Conservation (phyloP, 2,888 invertebrate genomes). For the Epicampocera succincta region DNA sequence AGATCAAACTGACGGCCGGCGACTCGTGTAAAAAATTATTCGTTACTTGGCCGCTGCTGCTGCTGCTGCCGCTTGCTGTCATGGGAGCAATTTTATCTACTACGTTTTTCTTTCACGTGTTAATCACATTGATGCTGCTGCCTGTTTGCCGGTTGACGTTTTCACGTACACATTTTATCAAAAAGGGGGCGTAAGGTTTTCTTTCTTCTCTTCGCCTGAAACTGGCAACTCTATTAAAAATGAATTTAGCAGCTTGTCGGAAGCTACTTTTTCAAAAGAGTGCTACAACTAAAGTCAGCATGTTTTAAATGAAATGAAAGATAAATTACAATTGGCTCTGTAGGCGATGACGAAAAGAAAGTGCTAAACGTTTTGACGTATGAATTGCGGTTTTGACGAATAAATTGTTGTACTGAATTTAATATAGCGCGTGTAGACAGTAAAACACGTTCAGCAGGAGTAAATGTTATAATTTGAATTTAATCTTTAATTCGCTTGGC, state of each 20-base stretch:
- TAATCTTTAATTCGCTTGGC: neutral
- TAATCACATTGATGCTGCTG: slow-evolving; percentile 35
- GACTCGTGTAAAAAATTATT: slow-evolving; percentile 25
- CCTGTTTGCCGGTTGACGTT: slow-evolving; percentile 35
- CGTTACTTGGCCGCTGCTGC: slow-evolving; percentile 10
- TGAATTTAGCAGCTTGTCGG: slow-evolving; percentile 56
- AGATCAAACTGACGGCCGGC: slow-evolving; percentile 32
- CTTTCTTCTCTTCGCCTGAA: neutral
- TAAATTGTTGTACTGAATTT: neutral
- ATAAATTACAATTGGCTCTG: slow-evolving; percentile 29
- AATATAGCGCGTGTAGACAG: too few species aligned
- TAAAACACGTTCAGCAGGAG: too few species aligned
- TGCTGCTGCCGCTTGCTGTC: slow-evolving; percentile 7
- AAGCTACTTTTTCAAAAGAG: slow-evolving; percentile 22
- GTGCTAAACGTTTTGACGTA: slow-evolving; percentile 33
- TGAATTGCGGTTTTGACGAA: slow-evolving; percentile 27
- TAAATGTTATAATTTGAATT: too few species aligned
- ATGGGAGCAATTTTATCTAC: slow-evolving; percentile 37
- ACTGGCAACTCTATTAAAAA: slow-evolving; percentile 61
- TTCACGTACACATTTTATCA: slow-evolving; percentile 44
- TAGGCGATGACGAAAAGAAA: slow-evolving; percentile 34
- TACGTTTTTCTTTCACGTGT: slow-evolving; percentile 26
- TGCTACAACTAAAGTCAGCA: slow-evolving; percentile 23
- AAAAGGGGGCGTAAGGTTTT: slow-evolving; percentile 53
- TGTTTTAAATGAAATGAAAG: slow-evolving; percentile 23